These are phyloP conservation scores for Pelobates fuscus DNA, from an alignment of 2,113 vertebrate species.

Conservation along the genomic window DNA sequence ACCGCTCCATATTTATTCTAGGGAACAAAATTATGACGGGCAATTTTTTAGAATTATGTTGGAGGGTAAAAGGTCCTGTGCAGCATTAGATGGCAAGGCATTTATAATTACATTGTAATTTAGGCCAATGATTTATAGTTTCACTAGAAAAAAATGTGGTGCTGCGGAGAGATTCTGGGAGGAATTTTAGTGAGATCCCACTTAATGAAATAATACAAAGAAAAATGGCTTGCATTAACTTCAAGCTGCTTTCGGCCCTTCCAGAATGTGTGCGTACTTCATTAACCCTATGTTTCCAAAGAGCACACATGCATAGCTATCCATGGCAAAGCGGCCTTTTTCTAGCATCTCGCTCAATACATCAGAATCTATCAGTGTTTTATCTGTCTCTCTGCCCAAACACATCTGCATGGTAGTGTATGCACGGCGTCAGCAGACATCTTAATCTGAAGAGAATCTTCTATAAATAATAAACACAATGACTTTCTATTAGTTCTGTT, in stretches of 20 bases:
- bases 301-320: neutral
- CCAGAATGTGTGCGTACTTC: neutral
- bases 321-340: neutral
- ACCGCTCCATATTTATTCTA: constrained; percentile 78
- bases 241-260: constrained; percentile 42
- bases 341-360: neutral
- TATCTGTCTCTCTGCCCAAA: neutral
- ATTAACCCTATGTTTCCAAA: constrained; percentile 14
- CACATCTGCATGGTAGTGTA: neutral
- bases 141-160: constrained; percentile 82
- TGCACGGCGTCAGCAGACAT: constrained; percentile 7
- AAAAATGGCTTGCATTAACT: constrained; percentile 74
- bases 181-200: constrained; percentile 84
- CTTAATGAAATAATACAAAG: constrained; percentile 98
- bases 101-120: constrained; percentile 99
- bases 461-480: constrained; percentile 48
- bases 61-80: constrained; percentile 89
- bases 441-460: constrained; percentile 45
- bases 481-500: constrained; percentile 46
- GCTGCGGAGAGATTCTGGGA: constrained; percentile 75
- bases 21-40: constrained; percentile 84
- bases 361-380: constrained; percentile 9
- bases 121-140: constrained; percentile 88
- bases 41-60: constrained; percentile 98
- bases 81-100: constrained; percentile 95